Base-by-base conservation (phyloP, 1,140 invertebrate species). In the Fopius arisanus region DNA sequence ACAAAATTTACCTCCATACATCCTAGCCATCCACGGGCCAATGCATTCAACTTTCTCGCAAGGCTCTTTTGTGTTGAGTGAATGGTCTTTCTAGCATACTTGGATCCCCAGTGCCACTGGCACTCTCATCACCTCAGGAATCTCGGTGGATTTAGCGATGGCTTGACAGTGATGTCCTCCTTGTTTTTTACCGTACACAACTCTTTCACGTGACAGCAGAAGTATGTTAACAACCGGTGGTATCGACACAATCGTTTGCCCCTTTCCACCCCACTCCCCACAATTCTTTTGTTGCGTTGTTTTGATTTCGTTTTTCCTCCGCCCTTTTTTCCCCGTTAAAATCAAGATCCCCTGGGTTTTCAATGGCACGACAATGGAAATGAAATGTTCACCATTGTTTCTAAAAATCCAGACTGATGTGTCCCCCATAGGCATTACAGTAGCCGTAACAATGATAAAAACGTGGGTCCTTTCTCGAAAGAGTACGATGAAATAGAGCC, bases 201-300 rank as follows among this genome's bases (percentile, higher is more conserved):
- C 43, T 19, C 63, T 72, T 72, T 72, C 26, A 43, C 70, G 40
- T 65, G 62, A 72, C 23, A 72, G 62, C 21, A 28, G 23, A 66
- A 37, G 63, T 62, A 62, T 66, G 70, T 66, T 72, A 72, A 72
- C 70, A 66, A 72, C 40, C 16, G 31, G 33, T 63, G 40, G 70
- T 37, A 48, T 43, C 37, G 62, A 65, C 21, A 72, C 70, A 72
- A 65, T 72, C 41, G 62, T 66, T 72, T 72, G n/a, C 16, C 51
- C 14, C 14, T 19, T 62, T 23, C 51, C 43, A 19, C 7, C 10
- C 43, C 2, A 48, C 43, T n/a, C 43, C 14, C 16, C 43, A 19
- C 43, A 48, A 48, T 23, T 37, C 26, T 59, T 33, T 65, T 48
- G 19, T 43, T 43, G n/a, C 63, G 41, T 72, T 59, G 54, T 59